These are phyloP conservation scores for Megamerina dolium DNA, from an alignment of 2,888 invertebrate species.

Conservation along the genomic window DNA sequence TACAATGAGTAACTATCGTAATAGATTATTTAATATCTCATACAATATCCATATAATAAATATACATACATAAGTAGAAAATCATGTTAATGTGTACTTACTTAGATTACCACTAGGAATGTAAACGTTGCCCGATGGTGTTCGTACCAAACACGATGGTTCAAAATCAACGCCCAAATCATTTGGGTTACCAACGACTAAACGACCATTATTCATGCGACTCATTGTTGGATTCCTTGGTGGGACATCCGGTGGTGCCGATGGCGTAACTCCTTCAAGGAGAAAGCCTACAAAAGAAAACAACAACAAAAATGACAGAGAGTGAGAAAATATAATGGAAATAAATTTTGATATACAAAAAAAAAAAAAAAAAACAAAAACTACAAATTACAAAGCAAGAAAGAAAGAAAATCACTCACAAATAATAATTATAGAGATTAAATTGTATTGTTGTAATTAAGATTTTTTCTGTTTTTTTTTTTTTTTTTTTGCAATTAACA, in stretches of 20 bases:
- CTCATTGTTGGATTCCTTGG: conserved; percentile 88
- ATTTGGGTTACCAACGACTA: conserved; percentile 75
- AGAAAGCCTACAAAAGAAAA: conserved; percentile 69
- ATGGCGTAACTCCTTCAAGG: conserved; percentile 68
- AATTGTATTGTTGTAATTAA: not conserved
- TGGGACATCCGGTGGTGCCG: conserved; percentile 80
- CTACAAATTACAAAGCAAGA: conserved; percentile 8
- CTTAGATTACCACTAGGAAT: conserved; percentile 75
- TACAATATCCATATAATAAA: no score
- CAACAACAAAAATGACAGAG: conserved; percentile 24
- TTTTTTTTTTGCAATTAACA: no score
- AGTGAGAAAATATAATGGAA: not conserved
- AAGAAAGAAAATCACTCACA: not conserved
- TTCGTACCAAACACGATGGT: conserved; percentile 84
- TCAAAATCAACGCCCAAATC: conserved; percentile 73
- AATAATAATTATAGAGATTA: not conserved
- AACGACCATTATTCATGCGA: conserved; percentile 84
- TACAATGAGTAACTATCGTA: no score
- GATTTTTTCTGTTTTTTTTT: no score
- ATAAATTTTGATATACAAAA: not conserved
- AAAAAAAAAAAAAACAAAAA: conserved; percentile 11
- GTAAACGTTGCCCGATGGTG: conserved; percentile 89
- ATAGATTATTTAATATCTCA: no score
- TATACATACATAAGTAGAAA: no score
- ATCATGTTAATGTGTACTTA: conserved; percentile 45